Base-by-base conservation (phyloP, 2,113 vertebrate species). In the Cebidichthys violaceus region DNA sequence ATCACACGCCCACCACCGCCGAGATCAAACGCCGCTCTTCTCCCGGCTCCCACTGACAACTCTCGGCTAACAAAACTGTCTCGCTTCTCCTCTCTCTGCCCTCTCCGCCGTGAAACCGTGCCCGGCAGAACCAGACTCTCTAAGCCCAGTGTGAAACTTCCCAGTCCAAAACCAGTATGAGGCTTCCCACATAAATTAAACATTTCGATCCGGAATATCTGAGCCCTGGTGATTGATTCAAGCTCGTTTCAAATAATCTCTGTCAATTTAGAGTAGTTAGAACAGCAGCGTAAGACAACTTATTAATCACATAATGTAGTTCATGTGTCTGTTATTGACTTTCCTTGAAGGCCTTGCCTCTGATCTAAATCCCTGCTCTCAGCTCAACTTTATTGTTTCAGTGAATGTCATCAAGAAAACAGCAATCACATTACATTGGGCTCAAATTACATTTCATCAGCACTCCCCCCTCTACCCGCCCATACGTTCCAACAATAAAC, bases 11-110 rank as follows among this genome's bases (percentile, higher is more conserved):
- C 87, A 90, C 89, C 87, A 45, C 83, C 24, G 5, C 67, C 27
- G 76, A 87, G 89, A 93, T 93, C 92, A 93, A 92, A 92, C 84
- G 8, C 76, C 4, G 27, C 57, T 82, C 81, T 68, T 86, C 82
- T 77, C 81, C 67, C 70, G 11, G 75, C 87, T 83, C 86, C 81
- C 39, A 43, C 83, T 81, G 77, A 82, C 85, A 84, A 86, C 86
- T 77, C 89, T 68, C 81, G 27, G 59, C 81, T 24, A 80, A 86
- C 83, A 79, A 86, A 89, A 85, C 86, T 75, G 77, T 85, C 89
- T 87, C 35, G 15, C 82, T 37, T 82, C 86, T 81, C 73, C 65
- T 88, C 50, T 75, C 69, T 75, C 70, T 80, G 66, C 57, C 66
- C 84, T 29, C 15, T 83, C 82, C 71, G 27, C 33, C 9, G 11